Percentiles rank a stretch among this genome's conserved stretches.
Evolutionary conservation across 2,113 vertebrate species (phyloP).

Genomic region (Grammatotria lemairii): DNA sequence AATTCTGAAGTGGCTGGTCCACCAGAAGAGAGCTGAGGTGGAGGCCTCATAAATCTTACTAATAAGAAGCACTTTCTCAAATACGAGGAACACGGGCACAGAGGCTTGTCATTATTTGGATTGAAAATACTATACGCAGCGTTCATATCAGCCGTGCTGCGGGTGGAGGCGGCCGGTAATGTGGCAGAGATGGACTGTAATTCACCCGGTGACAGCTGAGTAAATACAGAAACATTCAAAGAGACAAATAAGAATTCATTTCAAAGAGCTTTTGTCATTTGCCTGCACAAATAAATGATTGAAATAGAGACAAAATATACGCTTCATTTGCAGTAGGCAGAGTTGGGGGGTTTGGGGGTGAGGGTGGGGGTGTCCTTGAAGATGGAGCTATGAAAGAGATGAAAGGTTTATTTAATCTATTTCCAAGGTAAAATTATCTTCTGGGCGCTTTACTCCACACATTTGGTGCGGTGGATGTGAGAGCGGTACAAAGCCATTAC

Average conservation of each 20-base stretch:
- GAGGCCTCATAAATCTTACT: slow-evolving; percentile 66
- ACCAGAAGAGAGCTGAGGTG: background rate
- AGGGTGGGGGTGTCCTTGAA: slow-evolving; percentile 52
- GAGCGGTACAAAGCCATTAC: slow-evolving; percentile 43
- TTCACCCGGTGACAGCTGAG: slow-evolving; percentile 48
- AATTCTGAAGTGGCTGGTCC: slow-evolving; percentile 55
- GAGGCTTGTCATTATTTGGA: slow-evolving; percentile 19
- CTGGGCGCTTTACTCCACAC: slow-evolving; percentile 6
- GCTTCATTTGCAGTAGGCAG: background rate
- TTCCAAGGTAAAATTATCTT: slow-evolving; percentile 66
- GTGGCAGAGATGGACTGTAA: slow-evolving; percentile 11
- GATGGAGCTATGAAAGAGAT: slow-evolving; percentile 62
- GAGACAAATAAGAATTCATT: slow-evolving; percentile 49
- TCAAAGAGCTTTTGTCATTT: slow-evolving; percentile 58
- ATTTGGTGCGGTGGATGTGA: slow-evolving; percentile 29
- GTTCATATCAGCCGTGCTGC: slow-evolving; percentile 35
- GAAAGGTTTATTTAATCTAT: slow-evolving; percentile 71
- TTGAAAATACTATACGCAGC: slow-evolving; percentile 29
- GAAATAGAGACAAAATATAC: slow-evolving; percentile 44
- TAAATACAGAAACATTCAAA: slow-evolving; percentile 54
- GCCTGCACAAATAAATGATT: slow-evolving; percentile 44
- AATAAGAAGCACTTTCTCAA: slow-evolving; percentile 53
- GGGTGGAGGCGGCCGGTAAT: background rate
- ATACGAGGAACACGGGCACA: slow-evolving; percentile 17
- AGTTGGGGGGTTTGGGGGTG: background rate